Conservation (phyloP, 2,888 invertebrate species). For the Ennomos fuscantarius region DNA sequence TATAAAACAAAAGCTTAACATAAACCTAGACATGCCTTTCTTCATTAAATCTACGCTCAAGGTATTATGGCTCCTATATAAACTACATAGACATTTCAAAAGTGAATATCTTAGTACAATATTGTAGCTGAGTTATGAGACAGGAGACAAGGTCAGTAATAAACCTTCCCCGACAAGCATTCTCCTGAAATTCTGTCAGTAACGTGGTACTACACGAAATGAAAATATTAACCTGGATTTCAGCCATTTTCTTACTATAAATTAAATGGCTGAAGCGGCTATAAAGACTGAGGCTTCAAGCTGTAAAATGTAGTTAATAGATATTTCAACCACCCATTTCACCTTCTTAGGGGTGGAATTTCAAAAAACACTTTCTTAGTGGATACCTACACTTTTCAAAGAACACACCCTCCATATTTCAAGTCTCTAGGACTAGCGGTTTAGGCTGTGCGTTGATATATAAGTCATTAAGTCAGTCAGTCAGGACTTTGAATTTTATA, state of each 20-base stretch:
- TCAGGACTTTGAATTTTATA: no score
- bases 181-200: conserved; percentile 21
- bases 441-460: no score
- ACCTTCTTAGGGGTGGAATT: no score
- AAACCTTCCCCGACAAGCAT: conserved; percentile 15
- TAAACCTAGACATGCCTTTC: no score
- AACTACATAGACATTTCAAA: not conserved
- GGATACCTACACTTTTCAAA: no score
- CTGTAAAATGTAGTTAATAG: conserved; percentile 30
- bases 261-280: conserved; percentile 31
- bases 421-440: no score
- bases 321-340: no score
- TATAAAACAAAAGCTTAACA: no score
- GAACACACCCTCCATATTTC: no score
- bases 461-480: no score
- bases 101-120: not conserved
- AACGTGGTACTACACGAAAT: conserved; percentile 23
- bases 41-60: no score
- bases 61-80: not conserved
- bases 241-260: conserved; percentile 32
- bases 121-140: conserved; percentile 6
- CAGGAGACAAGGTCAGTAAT: conserved; percentile 6
- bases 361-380: no score
- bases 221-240: conserved; percentile 35
- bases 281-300: conserved; percentile 28